Base-by-base conservation (phyloP, 2,113 vertebrate species). In the Podilymbus podiceps region DNA sequence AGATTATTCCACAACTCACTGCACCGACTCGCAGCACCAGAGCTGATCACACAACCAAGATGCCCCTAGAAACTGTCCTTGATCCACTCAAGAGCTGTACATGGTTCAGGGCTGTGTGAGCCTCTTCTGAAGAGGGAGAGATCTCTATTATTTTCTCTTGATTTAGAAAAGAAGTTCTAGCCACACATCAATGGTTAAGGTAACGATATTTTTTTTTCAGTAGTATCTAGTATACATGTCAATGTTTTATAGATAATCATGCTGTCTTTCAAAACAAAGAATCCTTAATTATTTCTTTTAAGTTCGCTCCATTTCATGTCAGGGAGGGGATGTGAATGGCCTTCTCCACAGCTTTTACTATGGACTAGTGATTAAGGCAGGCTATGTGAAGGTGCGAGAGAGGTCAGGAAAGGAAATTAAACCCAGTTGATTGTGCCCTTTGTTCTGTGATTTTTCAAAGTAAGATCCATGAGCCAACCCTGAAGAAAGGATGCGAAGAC, bases 311-410 rank as follows among this genome's bases (percentile, higher is more conserved):
- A 47, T 40, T 67, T 33, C 42, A 35, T 12, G 22, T 35, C 24
- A 50, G 15, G 14, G 13, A 10, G 30, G 44, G 4, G 11, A 13
- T 9, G 8, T 59, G 38, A 55, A 55, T 33, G 19, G 47, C 42
- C 30, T 52, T 11, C 35, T 68, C 46, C 64, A 31, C 8, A 52
- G 47, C 35, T 89, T 89, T 63, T 82, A 23, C 71, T 67, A 22
- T 25, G 49, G 25, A 18, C 18, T 52, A 30, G 27, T 46, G 52
- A 24, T 72, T 72, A 81, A 71, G 13, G 31, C 49, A 44, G 55
- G 42, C n/a, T 28, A 62, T 0, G 0, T 33, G 42, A 52, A 68
- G 44, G 42, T 52, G 16, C 2, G 2, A 53, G 72, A 78, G 33
- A 59, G 15, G 2, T 38, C 47, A 49, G 49, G 31, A 85, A 89